phyloP scores from a whole-genome alignment of 2,888 invertebrate genomes.

The Mallateleia sp. region DNA sequence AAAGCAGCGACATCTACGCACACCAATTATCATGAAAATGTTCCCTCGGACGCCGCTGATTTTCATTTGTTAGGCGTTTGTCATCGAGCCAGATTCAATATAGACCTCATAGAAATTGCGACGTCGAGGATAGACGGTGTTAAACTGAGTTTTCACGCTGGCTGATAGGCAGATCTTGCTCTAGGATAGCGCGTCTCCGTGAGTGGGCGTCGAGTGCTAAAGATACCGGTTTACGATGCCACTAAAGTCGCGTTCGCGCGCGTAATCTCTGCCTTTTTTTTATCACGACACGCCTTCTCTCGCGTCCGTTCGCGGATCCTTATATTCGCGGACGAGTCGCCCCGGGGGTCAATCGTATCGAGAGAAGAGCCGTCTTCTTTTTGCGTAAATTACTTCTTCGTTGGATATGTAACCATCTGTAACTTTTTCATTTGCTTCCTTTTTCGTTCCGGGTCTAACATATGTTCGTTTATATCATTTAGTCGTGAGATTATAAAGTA shows the following conservation, averaged over 20 bases:
- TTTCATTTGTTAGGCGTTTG: slow-evolving; percentile 30
- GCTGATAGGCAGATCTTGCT: slow-evolving; percentile 88
- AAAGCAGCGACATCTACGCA: background rate
- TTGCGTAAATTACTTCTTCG: slow-evolving; percentile 70
- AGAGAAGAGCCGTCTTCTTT: slow-evolving; percentile 50
- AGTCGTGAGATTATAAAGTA: slow-evolving; percentile 53
- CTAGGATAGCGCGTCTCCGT: slow-evolving; percentile 84
- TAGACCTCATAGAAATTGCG: slow-evolving; percentile 61
- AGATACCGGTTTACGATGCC: slow-evolving; percentile 89
- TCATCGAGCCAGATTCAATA: slow-evolving; percentile 47
- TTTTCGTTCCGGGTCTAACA: slow-evolving; percentile 36
- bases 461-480: slow-evolving; percentile 65
- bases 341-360: slow-evolving; percentile 74
- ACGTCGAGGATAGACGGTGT: slow-evolving; percentile 59
- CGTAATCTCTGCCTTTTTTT: slow-evolving; percentile 86
- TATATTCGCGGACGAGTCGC: slow-evolving; percentile 65
- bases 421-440: slow-evolving; percentile 39
- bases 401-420: slow-evolving; percentile 61
- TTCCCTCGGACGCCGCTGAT: slow-evolving; percentile 1
- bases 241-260: slow-evolving; percentile 88
- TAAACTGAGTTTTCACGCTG: slow-evolving; percentile 86
- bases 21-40: background rate
- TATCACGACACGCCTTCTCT: slow-evolving; percentile 84
- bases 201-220: slow-evolving; percentile 86
- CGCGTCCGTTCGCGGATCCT: slow-evolving; percentile 69